A percentile compares a stretch with the other conserved stretches of the same genome.
phyloP scores from a whole-genome alignment of 2,888 invertebrate species.

The Xylophagus ater region DNA sequence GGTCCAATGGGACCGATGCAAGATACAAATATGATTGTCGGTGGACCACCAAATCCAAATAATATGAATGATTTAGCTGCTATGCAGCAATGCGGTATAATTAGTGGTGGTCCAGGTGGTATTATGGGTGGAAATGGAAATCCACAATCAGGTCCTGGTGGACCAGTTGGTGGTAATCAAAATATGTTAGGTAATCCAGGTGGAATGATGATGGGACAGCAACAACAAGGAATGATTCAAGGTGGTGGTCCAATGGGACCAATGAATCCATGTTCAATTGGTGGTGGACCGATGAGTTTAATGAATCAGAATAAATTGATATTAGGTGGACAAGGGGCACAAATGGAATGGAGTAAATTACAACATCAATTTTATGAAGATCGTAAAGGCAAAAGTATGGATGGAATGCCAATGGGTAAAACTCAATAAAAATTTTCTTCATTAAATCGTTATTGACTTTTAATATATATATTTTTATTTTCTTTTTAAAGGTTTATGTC shows the following conservation, averaged over 20 bases:
- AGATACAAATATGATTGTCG: constrained; percentile 22
- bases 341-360: constrained; percentile 84
- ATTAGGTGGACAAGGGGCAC: constrained; percentile 38
- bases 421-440: too few species aligned
- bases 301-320: constrained; percentile 18
- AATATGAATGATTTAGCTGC: constrained; percentile 8
- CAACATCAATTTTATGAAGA: constrained; percentile 77
- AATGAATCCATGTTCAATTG: constrained; percentile 14
- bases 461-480: neutral
- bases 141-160: constrained; percentile 10
- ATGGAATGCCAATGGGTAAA: constrained; percentile 11
- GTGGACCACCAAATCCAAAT: constrained; percentile 15
- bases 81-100: neutral
- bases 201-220: constrained; percentile 15
- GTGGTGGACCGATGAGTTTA: too few species aligned
- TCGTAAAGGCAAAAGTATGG: constrained; percentile 40
- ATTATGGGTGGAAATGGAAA: constrained; percentile 13
- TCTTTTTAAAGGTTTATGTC: neutral
- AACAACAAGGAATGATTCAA: constrained; percentile 14
- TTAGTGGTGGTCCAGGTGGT: constrained; percentile 1
- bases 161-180: constrained; percentile 4
- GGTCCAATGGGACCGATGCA: constrained; percentile 32
- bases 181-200: constrained; percentile 7
- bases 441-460: too few species aligned
- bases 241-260: constrained; percentile 16